Evolutionary conservation across 1,140 invertebrate genomes (phyloP).

Genomic region (Probaryconus sp.): DNA sequence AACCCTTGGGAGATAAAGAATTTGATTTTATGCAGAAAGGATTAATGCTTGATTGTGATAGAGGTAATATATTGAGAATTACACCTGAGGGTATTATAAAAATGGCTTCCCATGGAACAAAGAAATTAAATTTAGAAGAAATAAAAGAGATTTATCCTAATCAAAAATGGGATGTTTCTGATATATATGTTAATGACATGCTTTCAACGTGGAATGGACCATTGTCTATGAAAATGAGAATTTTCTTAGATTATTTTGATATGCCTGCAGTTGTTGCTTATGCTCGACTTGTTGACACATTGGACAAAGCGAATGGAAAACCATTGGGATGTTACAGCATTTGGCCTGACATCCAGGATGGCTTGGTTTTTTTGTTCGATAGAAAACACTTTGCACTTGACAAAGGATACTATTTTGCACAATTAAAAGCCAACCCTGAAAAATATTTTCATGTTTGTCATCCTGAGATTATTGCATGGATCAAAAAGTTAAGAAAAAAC

Average conservation of each 20-base stretch:
- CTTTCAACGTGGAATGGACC: constrained; percentile 82
- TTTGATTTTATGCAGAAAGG: constrained; percentile 86
- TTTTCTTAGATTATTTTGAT: constrained; percentile 88
- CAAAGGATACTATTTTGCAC: constrained; percentile 81
- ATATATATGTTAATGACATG: constrained; percentile 79
- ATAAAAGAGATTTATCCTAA: constrained; percentile 81
- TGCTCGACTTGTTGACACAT: constrained; percentile 84
- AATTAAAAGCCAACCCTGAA: constrained; percentile 81
- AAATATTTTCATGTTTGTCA: constrained; percentile 83
- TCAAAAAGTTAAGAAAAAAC: constrained; percentile 79
- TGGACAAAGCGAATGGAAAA: constrained; percentile 80
- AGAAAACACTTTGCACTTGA: constrained; percentile 81
- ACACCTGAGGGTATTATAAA: constrained; percentile 81
- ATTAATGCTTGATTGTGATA: constrained; percentile 85
- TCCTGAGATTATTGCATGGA: constrained; percentile 81
- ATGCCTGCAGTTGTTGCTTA: constrained; percentile 83
- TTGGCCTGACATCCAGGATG: constrained; percentile 84
- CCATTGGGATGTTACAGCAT: constrained; percentile 72
- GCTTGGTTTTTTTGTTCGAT: constrained; percentile 81
- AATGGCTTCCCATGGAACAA: constrained; percentile 85
- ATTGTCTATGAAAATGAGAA: constrained; percentile 80
- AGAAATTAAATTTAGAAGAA: constrained; percentile 79
- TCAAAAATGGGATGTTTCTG: constrained; percentile 80
- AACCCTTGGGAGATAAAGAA: constrained; percentile 78
- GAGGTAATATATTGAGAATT: constrained; percentile 85